Evolutionary conservation across 2,113 vertebrate species (phyloP), one percentile per base, ranked within the genome.

Genomic region (Chauna torquata): DNA sequence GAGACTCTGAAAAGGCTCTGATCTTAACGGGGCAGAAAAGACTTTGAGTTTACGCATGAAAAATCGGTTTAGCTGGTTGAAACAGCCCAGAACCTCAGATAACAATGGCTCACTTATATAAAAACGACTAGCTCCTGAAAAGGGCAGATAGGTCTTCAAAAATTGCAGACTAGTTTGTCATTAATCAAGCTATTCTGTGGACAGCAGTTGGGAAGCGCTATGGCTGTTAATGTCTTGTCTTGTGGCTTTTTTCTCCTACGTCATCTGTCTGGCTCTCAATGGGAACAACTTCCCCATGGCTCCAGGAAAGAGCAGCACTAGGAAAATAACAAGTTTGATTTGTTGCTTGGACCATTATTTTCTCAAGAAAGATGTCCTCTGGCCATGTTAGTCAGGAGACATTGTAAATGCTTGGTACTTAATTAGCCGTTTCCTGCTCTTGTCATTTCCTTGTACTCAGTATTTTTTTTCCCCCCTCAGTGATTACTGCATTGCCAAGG

Each of bases 161-260:
- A 68, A 84, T 0, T 44, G 13, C 23, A 88, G n/a, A 22, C 49
- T 40, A 47, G 16, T 44, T 64, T 91, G 38, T 47, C 45, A 50
- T 34, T 81, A 75, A 71, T 66, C 38, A 82, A 5, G 55, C 25
- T 12, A 9, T 11, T 44, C 22, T 13, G 14, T 11, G 34, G 19
- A 44, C 18, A 68, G 50, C 5, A 36, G 36, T 1, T 68, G 8
- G n/a, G n/a, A 95, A 89, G 58, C 6, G 45, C 3, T 55, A 30
- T 11, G n/a, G 78, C 23, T 72, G 55, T 30, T 52, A 83, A 86
- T 24, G 44, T 1, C 0, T 0, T 6, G 34, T 52, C 50, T 59
- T 64, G 9, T 28, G 25, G 3, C 22, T 70, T 92, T 84, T 62
- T 50, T 34, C 22, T 86, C 57, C 30, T 50, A 47, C 7, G 8